Percentiles rank a stretch among this genome's conserved stretches.
phyloP scores from a whole-genome alignment of 2,113 vertebrate genomes.

The Cyprinodon brontotheroides region DNA sequence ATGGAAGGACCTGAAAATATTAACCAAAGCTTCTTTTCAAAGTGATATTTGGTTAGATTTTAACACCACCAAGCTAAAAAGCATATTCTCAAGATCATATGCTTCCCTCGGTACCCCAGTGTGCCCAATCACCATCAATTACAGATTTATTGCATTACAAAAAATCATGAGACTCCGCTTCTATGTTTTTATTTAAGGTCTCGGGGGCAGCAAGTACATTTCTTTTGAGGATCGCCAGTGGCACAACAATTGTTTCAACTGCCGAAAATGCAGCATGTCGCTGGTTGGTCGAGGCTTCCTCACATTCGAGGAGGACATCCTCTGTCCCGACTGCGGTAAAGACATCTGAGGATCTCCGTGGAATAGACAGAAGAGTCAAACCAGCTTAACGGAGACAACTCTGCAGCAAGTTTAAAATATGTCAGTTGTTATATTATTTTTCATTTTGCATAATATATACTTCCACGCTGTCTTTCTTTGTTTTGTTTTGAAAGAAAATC shows the following conservation, averaged over 20 bases:
- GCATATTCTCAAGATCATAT: constrained; percentile 1
- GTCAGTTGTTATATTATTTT: background rate
- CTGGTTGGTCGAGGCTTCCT: constrained; percentile 95
- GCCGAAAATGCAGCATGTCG: constrained; percentile 90
- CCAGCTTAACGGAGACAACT: background rate
- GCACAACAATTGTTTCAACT: constrained; percentile 98
- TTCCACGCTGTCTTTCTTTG: constrained; percentile 5
- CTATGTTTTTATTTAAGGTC: constrained; percentile 74
- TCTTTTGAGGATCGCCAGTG: constrained; percentile 97
- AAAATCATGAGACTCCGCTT: constrained; percentile 44
- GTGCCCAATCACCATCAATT: constrained; percentile 45
- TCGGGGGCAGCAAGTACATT: constrained; percentile 96
- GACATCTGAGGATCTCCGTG: constrained; percentile 81
- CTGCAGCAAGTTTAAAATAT: background rate
- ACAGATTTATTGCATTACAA: constrained; percentile 47
- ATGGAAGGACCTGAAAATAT: background rate
- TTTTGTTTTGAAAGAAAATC: background rate
- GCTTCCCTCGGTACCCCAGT: constrained; percentile 1
- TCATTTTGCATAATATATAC: constrained; percentile 33
- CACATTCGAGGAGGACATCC: constrained; percentile 90
- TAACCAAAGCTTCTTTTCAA: background rate
- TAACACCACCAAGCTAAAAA: background rate
- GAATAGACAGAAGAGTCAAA: background rate
- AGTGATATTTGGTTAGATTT: background rate
- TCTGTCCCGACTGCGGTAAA: constrained; percentile 93